A percentile compares a stretch with the other conserved stretches of the same genome.
These are phyloP conservation scores for Myripristis murdjan DNA, from an alignment of 2,797 vertebrate genomes.

Conservation along the genomic window DNA sequence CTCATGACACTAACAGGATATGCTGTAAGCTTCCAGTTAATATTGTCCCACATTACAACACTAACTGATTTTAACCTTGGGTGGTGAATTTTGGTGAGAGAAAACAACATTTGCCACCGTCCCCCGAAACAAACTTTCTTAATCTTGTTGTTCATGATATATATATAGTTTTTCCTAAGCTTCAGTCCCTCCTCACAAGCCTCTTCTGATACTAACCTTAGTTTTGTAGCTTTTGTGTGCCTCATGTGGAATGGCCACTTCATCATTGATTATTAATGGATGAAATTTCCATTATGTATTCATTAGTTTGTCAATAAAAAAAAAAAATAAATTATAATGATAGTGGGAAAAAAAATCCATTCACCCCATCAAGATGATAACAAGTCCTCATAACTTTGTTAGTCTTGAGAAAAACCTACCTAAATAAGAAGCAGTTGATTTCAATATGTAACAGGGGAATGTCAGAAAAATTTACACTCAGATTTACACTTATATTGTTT, in stretches of 20 bases:
- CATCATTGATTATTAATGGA: conserved; percentile 14
- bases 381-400: neutral
- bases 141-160: neutral
- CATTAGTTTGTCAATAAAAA: neutral
- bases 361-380: neutral
- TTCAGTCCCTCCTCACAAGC: too few relatives aligned
- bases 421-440: conserved; percentile 6
- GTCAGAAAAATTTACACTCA: too few relatives aligned
- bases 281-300: conserved; percentile 5
- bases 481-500: conserved; percentile 9
- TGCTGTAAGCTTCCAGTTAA: too few relatives aligned
- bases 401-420: neutral
- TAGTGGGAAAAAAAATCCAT: too few relatives aligned
- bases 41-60: too few relatives aligned
- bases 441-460: neutral
- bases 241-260: neutral
- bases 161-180: neutral
- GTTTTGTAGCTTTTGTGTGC: conserved; percentile 7
- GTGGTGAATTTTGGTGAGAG: too few relatives aligned
- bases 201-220: conserved; percentile 10
- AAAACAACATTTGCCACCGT: neutral
- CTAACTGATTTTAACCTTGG: too few relatives aligned
- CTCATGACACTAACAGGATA: too few relatives aligned
- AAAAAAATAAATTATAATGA: too few relatives aligned
- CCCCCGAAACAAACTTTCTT: neutral